These are phyloP conservation scores for Monodelphis domestica DNA, from an alignment of 2,797 vertebrate species.

Conservation along the genomic window DNA sequence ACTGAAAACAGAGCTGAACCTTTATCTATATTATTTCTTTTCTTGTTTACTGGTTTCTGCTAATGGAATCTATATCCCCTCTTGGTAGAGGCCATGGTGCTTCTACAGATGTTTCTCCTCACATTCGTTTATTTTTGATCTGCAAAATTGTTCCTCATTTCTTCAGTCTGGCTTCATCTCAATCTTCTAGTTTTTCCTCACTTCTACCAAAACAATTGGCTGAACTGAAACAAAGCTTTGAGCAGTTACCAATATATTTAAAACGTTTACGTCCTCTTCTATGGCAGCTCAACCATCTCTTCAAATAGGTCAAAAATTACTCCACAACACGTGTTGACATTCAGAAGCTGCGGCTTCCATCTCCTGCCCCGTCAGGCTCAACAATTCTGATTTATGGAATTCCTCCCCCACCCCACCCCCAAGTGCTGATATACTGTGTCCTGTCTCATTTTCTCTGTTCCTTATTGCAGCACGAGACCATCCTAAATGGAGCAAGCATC, in stretches of 20 bases:
- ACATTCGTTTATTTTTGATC: background rate
- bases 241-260: accelerated
- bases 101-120: background rate
- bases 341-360: background rate
- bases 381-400: accelerated
- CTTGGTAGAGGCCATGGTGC: background rate
- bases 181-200: background rate
- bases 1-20: background rate
- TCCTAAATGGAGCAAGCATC: background rate
- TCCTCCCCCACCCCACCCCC: background rate
- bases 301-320: accelerated
- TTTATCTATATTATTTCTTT: background rate
- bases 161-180: background rate
- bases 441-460: background rate
- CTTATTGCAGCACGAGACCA: background rate
- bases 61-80: background rate
- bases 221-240: accelerated
- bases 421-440: background rate
- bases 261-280: accelerated
- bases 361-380: background rate
- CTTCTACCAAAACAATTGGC: background rate
- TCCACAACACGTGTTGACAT: background rate
- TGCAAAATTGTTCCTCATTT: background rate
- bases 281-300: background rate
- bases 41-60: background rate